Evolutionary conservation across 2,113 vertebrate genomes (phyloP).

Genomic region (Ctenodactylus gundi): DNA sequence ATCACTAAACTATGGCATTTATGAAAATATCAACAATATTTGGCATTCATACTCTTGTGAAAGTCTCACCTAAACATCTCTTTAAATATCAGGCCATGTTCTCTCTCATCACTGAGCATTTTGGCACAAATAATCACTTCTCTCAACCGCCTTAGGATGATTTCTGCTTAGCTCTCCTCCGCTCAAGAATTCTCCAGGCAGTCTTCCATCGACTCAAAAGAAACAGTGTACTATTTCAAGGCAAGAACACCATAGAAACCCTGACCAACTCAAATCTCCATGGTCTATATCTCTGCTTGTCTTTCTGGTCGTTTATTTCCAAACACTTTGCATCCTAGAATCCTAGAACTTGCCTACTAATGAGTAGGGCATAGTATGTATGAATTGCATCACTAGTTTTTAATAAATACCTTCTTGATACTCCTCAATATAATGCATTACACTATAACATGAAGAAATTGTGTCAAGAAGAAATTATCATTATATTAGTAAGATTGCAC

Average conservation of each 20-base stretch:
- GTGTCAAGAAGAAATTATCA: neutral
- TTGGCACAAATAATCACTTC: neutral
- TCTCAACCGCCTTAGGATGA: conserved; percentile 12
- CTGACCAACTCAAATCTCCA: neutral
- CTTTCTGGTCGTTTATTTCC: neutral
- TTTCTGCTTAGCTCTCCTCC: neutral
- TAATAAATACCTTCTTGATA: neutral
- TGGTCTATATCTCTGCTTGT: neutral
- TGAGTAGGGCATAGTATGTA: neutral
- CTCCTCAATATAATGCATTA: neutral
- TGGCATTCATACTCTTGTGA: conserved; percentile 24
- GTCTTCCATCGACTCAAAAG: neutral
- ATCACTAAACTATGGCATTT: conserved; percentile 42
- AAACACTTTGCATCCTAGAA: neutral
- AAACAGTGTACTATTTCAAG: neutral
- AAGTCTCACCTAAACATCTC: conserved; percentile 33
- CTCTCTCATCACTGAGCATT: neutral
- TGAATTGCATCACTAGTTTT: too few relatives aligned
- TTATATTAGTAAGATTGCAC: neutral
- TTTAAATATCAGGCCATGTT: neutral
- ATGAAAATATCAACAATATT: conserved; percentile 34
- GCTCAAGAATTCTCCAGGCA: neutral
- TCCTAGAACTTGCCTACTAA: neutral
- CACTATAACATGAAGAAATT: neutral
- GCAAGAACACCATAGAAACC: neutral